Evolutionary conservation across 2,888 invertebrate genomes (phyloP).

Genomic region (Melinaea menophilus): DNA sequence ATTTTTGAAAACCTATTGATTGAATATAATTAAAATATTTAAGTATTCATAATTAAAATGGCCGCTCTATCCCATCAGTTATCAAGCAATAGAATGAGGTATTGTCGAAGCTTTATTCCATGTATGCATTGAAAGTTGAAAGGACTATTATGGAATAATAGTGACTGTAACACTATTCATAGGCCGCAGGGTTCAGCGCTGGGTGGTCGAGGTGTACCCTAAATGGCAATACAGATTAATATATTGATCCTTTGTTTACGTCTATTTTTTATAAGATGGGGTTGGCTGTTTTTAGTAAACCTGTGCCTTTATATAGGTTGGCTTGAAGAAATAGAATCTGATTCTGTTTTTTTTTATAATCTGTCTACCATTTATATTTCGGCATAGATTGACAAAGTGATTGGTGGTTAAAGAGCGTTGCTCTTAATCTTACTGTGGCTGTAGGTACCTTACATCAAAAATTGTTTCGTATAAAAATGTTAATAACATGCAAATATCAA

Average conservation of each 20-base stretch:
- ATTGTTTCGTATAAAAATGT: too few relatives aligned
- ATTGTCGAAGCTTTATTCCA: conserved; percentile 31
- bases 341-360: too few relatives aligned
- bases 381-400: too few relatives aligned
- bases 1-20: not conserved
- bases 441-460: too few relatives aligned
- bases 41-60: not conserved
- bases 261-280: not conserved
- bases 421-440: too few relatives aligned
- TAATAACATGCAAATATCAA: too few relatives aligned
- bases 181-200: conserved; percentile 50
- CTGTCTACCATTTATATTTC: too few relatives aligned
- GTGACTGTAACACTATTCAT: conserved; percentile 44
- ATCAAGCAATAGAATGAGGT: conserved; percentile 3
- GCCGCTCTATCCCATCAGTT: not conserved
- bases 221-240: conserved; percentile 12
- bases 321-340: too few relatives aligned
- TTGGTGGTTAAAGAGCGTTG: too few relatives aligned
- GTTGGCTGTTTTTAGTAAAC: not conserved
- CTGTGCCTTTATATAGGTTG: too few relatives aligned
- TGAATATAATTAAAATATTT: not conserved
- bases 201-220: conserved; percentile 50
- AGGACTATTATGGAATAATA: conserved; percentile 55
- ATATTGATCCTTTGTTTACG: conserved; percentile 1
- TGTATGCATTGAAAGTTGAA: conserved; percentile 46